Evolutionary conservation across 1,140 invertebrate species (phyloP).

Genomic region (Asbolus verrucosus): DNA sequence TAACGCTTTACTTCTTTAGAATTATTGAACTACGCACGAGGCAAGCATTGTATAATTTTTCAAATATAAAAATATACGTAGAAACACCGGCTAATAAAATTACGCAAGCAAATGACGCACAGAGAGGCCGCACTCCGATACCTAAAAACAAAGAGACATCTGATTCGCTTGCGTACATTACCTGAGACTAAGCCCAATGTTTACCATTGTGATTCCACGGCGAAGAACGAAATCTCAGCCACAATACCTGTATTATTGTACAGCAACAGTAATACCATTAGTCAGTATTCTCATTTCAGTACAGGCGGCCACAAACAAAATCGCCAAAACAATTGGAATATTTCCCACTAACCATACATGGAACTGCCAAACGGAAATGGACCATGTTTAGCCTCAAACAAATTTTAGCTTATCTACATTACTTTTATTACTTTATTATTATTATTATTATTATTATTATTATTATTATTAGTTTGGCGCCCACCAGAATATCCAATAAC

Average conservation of each 20-base stretch:
- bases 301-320: slow-evolving; percentile 50
- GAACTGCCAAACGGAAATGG: not conserved
- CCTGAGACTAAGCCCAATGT: slow-evolving; percentile 58
- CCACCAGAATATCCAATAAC: too few species aligned
- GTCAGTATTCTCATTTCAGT: slow-evolving; percentile 53
- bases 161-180: slow-evolving; percentile 61
- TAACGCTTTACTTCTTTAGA: not conserved
- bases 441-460: too few species aligned
- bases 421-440: too few species aligned
- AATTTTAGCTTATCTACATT: not conserved
- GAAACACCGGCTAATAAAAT: too few species aligned
- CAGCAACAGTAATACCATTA: slow-evolving; percentile 64
- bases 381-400: not conserved
- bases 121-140: slow-evolving; percentile 60
- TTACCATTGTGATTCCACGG: slow-evolving; percentile 56
- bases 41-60: not conserved
- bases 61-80: not conserved
- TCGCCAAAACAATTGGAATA: slow-evolving; percentile 51
- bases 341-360: not conserved
- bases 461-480: too few species aligned
- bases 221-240: slow-evolving; percentile 55
- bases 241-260: slow-evolving; percentile 64
- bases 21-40: not conserved
- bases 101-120: slow-evolving; percentile 55
- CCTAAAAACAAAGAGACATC: slow-evolving; percentile 61